phyloP scores from a whole-genome alignment of 2,888 invertebrate genomes.

The Iselma pallidipennis region DNA sequence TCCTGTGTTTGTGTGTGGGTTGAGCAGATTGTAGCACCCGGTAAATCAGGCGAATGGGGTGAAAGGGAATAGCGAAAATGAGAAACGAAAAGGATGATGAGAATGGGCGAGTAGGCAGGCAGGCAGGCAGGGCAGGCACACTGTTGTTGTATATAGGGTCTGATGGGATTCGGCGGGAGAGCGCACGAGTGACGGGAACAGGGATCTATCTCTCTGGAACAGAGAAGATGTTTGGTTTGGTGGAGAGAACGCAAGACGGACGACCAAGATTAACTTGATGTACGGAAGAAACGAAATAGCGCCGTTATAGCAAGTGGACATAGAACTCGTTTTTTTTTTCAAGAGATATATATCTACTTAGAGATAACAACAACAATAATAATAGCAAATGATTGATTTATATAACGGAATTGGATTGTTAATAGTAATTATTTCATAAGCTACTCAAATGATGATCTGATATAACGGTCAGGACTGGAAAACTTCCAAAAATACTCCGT shows the following conservation, averaged over 20 bases:
- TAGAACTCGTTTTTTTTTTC: conserved; percentile 7
- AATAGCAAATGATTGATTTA: too few species aligned
- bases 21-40: conserved; percentile 41
- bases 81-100: conserved; percentile 42
- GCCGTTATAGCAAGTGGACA: conserved; percentile 17
- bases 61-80: conserved; percentile 40
- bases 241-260: conserved; percentile 29
- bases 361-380: too few species aligned
- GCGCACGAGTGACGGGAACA: conserved; percentile 17
- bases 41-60: conserved; percentile 42
- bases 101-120: conserved; percentile 31
- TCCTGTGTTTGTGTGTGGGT: conserved; percentile 26
- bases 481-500: too few species aligned
- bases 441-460: too few species aligned
- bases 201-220: conserved; percentile 12
- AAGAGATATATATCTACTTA: too few species aligned
- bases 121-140: too few species aligned
- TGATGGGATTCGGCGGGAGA: conserved; percentile 29
- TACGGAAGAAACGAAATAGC: conserved; percentile 28
- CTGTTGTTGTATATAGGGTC: background rate
- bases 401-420: too few species aligned
- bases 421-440: too few species aligned
- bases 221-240: conserved; percentile 32
- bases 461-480: too few species aligned
- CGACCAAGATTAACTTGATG: conserved; percentile 35